Conservation (phyloP, 2,797 vertebrate genomes). For the Somateria mollissima region DNA sequence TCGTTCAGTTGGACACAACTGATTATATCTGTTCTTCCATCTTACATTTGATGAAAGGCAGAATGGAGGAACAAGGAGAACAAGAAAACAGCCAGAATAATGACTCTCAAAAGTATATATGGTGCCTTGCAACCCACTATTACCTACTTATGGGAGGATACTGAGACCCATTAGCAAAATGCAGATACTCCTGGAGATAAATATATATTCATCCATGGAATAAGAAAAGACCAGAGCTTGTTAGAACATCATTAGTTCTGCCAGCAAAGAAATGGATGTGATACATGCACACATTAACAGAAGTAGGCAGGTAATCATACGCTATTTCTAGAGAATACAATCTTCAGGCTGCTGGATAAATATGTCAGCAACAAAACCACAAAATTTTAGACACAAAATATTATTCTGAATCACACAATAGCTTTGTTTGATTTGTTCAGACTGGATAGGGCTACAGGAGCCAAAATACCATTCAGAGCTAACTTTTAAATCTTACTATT, state of each 20-base stretch:
- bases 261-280: conserved; percentile 1
- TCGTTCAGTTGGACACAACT: not conserved
- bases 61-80: not conserved
- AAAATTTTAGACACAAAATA: not conserved
- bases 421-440: not conserved
- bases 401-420: not conserved
- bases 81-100: not conserved
- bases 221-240: conserved; percentile 4
- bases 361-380: not conserved
- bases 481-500: not conserved
- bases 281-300: not conserved
- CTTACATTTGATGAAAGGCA: not conserved
- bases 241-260: conserved; percentile 12
- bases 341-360: not conserved
- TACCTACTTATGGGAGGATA: not conserved
- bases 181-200: not conserved
- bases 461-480: not conserved
- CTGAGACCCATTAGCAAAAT: conserved; percentile 1
- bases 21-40: not conserved
- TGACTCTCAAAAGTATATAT: not conserved
- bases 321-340: not conserved
- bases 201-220: not conserved
- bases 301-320: not conserved
- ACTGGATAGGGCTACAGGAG: not conserved
- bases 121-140: not conserved